Base-by-base conservation (phyloP, 2,113 vertebrate species). In the Phrynocephalus versicolor region DNA sequence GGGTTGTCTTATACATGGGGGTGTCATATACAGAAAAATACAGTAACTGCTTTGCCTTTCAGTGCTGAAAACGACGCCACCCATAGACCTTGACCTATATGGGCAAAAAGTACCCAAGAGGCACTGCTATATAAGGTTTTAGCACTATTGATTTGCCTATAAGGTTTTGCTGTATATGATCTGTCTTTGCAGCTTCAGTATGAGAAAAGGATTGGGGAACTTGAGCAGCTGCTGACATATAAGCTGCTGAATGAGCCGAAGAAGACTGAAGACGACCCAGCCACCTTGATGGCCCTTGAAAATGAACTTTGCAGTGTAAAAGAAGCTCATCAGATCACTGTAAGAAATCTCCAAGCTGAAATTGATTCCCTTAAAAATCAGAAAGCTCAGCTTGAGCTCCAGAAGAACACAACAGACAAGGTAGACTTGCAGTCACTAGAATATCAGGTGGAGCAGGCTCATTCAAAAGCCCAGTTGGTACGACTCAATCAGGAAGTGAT, bases 401-500 rank as follows among this genome's bases (percentile, higher is more conserved):
- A 88, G 87, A 94, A 89, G 67, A 83, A 35, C 81, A 90, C 85
- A 78, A 95, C 74, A 45, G 87, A 91, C 70, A 92, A 92, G 81
- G 88, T 92, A 73, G 96, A 96, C 75, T 85, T 93, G 0, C 94
- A 90, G 30, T 92, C 86, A 30, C 51, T 88, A 65, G 95, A 92
- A 55, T 92, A 92, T 73, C 96, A 96, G 33, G 85, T 95, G 0
- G 97, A 98, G 70, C 96, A 93, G 33, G 96, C 96, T 1, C 93
- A 95, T 35, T 41, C 93, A 0, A 95, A 96, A 33, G 89, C 94
- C 25, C 96, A 93, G 60, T 86, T 99, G 18, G 93, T 96, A 41
- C 95, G 96, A 72, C 94, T 99, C 58, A 98, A 96, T 79, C 96
- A 97, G 77, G 98, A 99, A 73, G 93, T 98, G 30, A 86, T 94